Percentiles rank a stretch among this genome's conserved stretches.
phyloP scores from a whole-genome alignment of 2,113 vertebrate genomes.

The Solea senegalensis region DNA sequence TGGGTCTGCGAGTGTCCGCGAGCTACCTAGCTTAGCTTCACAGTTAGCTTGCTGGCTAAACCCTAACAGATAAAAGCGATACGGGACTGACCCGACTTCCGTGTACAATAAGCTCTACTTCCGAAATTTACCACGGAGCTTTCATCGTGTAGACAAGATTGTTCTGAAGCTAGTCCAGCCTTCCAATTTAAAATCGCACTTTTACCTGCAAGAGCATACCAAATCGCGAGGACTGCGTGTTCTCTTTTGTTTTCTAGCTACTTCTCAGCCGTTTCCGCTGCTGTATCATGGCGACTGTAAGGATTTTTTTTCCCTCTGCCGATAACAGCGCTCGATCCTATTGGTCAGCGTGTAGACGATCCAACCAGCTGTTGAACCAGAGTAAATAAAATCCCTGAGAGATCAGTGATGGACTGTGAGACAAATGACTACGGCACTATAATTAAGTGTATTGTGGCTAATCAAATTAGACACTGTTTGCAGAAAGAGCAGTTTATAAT shows the following conservation, averaged over 20 bases:
- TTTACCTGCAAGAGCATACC: conserved; percentile 87
- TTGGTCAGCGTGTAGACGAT: conserved; percentile 61
- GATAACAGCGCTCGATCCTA: conserved; percentile 71
- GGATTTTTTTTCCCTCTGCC: conserved; percentile 66
- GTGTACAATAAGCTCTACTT: conserved; percentile 32
- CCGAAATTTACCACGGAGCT: neutral
- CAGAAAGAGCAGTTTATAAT: neutral
- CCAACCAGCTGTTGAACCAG: conserved; percentile 74
- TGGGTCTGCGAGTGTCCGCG: neutral
- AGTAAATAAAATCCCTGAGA: conserved; percentile 49
- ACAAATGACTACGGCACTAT: neutral
- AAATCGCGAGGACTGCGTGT: conserved; percentile 82
- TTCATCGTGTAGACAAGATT: neutral
- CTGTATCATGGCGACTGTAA: conserved; percentile 87
- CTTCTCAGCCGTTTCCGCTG: conserved; percentile 81
- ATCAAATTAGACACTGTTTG: neutral
- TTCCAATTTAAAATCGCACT: neutral
- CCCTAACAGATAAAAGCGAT: conserved; percentile 64
- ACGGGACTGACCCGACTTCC: conserved; percentile 58
- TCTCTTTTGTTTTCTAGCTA: conserved; percentile 86
- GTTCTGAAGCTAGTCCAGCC: neutral
- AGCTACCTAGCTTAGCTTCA: conserved; percentile 62
- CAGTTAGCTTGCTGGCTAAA: conserved; percentile 55
- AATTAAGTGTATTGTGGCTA: neutral
- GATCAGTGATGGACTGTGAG: neutral